Evolutionary conservation across 2,888 invertebrate species (phyloP).

Genomic region (Nectonema munidae): DNA sequence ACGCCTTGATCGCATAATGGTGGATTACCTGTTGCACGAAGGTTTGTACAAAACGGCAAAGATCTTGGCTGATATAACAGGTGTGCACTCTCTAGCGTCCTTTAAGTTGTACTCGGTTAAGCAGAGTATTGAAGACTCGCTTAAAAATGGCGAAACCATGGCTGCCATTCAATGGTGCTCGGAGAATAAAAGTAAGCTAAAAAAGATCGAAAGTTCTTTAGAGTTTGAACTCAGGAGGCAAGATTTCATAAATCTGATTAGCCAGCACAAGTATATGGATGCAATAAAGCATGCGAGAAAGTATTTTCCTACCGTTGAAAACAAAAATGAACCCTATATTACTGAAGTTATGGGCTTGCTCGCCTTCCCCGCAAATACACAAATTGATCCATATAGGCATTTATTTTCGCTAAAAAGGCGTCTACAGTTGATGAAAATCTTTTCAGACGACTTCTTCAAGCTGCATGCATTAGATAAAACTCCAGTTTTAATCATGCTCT

Average conservation of each 20-base stretch:
- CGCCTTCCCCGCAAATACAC: conserved; percentile 34
- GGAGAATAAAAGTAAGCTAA: conserved; percentile 26
- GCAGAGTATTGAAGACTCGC: conserved; percentile 17
- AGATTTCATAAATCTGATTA: conserved; percentile 30
- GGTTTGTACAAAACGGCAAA: conserved; percentile 80
- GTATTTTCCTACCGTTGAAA: conserved; percentile 54
- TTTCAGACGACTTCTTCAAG: conserved; percentile 64
- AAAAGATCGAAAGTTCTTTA: conserved; percentile 36
- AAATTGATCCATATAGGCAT: too few species aligned
- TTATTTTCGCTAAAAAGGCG: too few species aligned
- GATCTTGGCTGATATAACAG: conserved; percentile 48
- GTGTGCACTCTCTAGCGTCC: conserved; percentile 17
- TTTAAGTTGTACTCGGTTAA: conserved; percentile 1
- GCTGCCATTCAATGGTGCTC: conserved; percentile 23
- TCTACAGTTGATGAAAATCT: conserved; percentile 58
- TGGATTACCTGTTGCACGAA: conserved; percentile 67
- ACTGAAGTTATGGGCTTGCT: conserved; percentile 76
- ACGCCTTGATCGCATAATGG: conserved; percentile 66
- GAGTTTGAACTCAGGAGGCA: conserved; percentile 68
- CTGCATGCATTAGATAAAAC: conserved; percentile 64
- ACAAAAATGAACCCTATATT: too few species aligned
- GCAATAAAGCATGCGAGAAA: conserved; percentile 69
- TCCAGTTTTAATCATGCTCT: conserved; percentile 56
- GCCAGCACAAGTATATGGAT: conserved; percentile 53
- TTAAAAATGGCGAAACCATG: conserved; percentile 17